Conservation (phyloP, 2,113 vertebrate species). For the Pygoscelis antarcticus region DNA sequence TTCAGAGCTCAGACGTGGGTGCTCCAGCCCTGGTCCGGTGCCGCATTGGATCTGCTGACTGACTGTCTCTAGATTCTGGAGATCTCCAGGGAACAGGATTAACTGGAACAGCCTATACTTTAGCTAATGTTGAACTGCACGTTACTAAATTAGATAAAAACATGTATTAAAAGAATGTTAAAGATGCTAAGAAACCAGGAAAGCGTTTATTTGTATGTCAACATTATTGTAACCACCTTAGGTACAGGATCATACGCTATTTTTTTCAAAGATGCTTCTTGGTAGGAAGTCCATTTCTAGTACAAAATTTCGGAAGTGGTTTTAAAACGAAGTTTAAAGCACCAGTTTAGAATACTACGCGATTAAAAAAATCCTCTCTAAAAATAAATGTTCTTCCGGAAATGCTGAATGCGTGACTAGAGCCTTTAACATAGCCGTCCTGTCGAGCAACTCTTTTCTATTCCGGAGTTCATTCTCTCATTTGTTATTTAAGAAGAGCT, state of each 20-base stretch:
- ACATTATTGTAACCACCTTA: not conserved
- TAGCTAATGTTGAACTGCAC: not conserved
- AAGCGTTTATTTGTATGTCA: not conserved
- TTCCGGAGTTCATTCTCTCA: not conserved
- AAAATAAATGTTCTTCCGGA: not conserved
- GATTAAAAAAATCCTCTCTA: not conserved
- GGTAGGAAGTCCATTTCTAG: not conserved
- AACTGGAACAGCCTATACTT: not conserved
- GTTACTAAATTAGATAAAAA: not conserved
- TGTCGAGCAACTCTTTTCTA: not conserved
- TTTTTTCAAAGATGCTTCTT: not conserved
- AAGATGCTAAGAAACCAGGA: not conserved
- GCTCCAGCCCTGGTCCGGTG: not conserved
- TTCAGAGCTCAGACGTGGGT: not conserved
- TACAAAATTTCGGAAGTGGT: not conserved
- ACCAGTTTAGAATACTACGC: not conserved
- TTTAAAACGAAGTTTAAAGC: not conserved
- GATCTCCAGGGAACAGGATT: not conserved
- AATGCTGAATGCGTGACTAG: accelerated
- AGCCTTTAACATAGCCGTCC: not conserved
- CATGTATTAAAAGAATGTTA: not conserved
- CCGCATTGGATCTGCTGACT: accelerated
- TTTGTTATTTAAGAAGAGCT: not conserved
- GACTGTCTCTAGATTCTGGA: not conserved
- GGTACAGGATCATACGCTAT: accelerated